phyloP scores from a whole-genome alignment of 37 sponge, comb jelly and placozoan species.

The Agelas oroides region DNA sequence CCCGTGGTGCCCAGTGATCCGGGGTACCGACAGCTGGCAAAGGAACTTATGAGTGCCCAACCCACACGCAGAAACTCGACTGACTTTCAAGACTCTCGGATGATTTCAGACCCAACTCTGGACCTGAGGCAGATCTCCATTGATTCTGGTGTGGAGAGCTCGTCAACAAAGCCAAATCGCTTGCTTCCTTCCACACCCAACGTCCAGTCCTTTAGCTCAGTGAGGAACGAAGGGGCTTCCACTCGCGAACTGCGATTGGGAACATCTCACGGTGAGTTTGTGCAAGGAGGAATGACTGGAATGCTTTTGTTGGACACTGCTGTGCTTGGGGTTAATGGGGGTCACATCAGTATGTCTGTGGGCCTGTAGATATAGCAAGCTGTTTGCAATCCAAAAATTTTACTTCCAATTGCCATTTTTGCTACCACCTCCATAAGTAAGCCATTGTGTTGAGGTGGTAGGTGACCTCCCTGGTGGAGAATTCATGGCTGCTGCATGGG shows the following conservation, averaged over 20 bases:
- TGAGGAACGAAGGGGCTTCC: conserved; percentile 23
- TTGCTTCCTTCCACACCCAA: conserved; percentile 64
- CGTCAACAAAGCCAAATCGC: conserved; percentile 6
- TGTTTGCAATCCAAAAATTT: too few relatives aligned
- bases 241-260: conserved; percentile 36
- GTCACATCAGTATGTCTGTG: too few relatives aligned
- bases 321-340: too few relatives aligned
- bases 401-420: too few relatives aligned
- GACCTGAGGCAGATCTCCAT: conserved; percentile 39
- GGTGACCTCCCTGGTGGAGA: too few relatives aligned
- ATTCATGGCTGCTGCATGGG: too few relatives aligned
- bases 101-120: conserved; percentile 54
- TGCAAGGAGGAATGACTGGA: neutral
- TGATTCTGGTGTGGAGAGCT: conserved; percentile 58
- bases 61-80: conserved; percentile 41
- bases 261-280: conserved; percentile 64
- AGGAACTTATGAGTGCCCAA: conserved; percentile 79
- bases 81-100: conserved; percentile 21
- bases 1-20: conserved; percentile 79
- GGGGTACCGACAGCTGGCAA: conserved; percentile 69
- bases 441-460: too few relatives aligned
- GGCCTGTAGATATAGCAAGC: too few relatives aligned
- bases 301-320: too few relatives aligned
- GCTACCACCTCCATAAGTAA: too few relatives aligned
- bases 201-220: conserved; percentile 33